phyloP scores from a whole-genome alignment of 2,113 vertebrate species.

The Mola mola region DNA sequence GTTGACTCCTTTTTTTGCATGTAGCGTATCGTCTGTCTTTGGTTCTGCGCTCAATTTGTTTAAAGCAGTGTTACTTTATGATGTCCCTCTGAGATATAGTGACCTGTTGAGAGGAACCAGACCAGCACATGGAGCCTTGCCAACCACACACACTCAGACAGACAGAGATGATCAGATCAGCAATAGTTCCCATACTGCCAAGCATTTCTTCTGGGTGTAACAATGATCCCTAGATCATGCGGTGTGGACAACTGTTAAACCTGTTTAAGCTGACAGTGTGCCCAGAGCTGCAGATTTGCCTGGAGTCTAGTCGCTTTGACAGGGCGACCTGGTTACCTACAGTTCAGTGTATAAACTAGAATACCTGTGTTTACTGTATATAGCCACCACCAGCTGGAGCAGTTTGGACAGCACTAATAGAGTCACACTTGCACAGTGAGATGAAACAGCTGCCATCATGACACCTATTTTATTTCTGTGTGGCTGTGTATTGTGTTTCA shows the following conservation, averaged over 20 bases:
- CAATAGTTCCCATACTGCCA: conserved; percentile 25
- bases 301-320: conserved; percentile 40
- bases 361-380: conserved; percentile 59
- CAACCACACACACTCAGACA: conserved; percentile 24
- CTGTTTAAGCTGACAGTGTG: conserved; percentile 71
- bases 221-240: conserved; percentile 51
- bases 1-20: not conserved
- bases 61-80: conserved; percentile 30
- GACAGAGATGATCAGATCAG: conserved; percentile 60
- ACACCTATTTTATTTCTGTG: conserved; percentile 48
- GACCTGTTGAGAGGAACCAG: conserved; percentile 37
- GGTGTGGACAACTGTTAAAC: conserved; percentile 62
- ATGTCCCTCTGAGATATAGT: conserved; percentile 45
- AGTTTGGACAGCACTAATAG: conserved; percentile 17
- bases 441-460: conserved; percentile 49
- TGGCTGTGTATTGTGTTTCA: conserved; percentile 39
- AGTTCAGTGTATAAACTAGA: conserved; percentile 30
- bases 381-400: conserved; percentile 24
- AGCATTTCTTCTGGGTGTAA: conserved; percentile 42
- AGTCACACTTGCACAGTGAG: conserved; percentile 25
- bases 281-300: conserved; percentile 66
- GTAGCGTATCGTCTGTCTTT: conserved; percentile 9
- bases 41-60: conserved; percentile 21
- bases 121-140: conserved; percentile 14
- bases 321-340: conserved; percentile 64